These are phyloP conservation scores for Pseudococcus viburni DNA, from an alignment of 2,888 invertebrate genomes.

Conservation along the genomic window DNA sequence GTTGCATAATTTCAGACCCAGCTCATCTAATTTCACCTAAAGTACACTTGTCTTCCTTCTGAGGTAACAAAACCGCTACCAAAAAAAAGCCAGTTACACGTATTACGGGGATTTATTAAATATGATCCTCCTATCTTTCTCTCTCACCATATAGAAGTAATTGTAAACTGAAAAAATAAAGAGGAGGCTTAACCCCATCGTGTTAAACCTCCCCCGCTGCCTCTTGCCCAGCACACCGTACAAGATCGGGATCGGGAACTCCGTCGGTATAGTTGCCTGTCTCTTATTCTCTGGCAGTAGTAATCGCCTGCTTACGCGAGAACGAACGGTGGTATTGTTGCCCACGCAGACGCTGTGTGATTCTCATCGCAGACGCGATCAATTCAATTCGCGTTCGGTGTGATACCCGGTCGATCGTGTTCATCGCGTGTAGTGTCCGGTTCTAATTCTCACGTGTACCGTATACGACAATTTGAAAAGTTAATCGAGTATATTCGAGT, in stretches of 20 bases:
- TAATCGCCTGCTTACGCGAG: not conserved
- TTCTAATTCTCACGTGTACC: slow-evolving; percentile 40
- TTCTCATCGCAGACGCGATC: slow-evolving; percentile 46
- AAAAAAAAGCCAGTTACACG: not conserved
- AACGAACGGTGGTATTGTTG: slow-evolving; percentile 31
- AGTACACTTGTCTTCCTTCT: not conserved
- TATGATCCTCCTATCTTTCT: not conserved
- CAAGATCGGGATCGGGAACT: not conserved
- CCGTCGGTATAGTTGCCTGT: not conserved
- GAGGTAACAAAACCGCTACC: not conserved
- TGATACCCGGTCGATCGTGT: slow-evolving; percentile 29
- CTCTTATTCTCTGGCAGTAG: not conserved
- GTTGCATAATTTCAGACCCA: too few species aligned
- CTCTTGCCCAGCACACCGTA: not conserved
- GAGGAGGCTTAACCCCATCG: slow-evolving; percentile 26
- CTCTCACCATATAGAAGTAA: not conserved
- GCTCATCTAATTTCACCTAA: too few species aligned
- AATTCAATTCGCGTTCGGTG: slow-evolving; percentile 22
- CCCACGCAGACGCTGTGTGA: slow-evolving; percentile 39
- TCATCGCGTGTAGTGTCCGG: slow-evolving; percentile 14
- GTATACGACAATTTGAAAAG: not conserved
- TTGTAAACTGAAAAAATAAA: slow-evolving; percentile 15
- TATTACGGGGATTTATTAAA: not conserved
- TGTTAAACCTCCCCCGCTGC: not conserved
- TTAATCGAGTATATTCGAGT: too few species aligned